Evolutionary conservation across 2,113 vertebrate species (phyloP).

Genomic region (Anas platyrhynchos): DNA sequence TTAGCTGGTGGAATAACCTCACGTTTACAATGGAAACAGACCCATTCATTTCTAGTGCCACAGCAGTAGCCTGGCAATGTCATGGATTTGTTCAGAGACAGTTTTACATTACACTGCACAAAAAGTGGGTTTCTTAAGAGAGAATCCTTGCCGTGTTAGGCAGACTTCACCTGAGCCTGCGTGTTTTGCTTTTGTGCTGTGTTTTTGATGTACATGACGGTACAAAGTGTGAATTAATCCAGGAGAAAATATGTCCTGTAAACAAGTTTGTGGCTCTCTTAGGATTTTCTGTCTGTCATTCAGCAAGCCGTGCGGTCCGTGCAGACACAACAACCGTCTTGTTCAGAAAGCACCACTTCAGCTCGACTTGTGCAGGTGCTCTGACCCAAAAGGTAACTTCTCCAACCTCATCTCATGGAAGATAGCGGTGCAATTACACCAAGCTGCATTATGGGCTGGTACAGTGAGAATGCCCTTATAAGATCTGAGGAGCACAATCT

Average conservation of each 20-base stretch:
- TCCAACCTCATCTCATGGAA: not conserved
- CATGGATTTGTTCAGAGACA: not conserved
- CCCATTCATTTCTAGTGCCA: not conserved
- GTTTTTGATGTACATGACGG: not conserved
- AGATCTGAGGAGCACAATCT: not conserved
- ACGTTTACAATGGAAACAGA: not conserved
- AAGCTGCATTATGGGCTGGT: not conserved
- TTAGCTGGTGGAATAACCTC: not conserved
- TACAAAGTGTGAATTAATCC: not conserved
- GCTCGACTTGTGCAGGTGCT: not conserved
- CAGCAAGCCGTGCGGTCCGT: accelerated
- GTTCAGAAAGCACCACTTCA: not conserved
- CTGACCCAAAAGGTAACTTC: not conserved
- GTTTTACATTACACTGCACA: not conserved
- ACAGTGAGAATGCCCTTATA: not conserved
- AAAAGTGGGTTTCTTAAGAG: not conserved
- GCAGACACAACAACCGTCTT: not conserved
- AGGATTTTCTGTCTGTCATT: not conserved
- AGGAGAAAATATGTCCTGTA: not conserved
- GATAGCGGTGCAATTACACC: not conserved
- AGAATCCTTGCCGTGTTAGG: not conserved
- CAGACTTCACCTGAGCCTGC: not conserved
- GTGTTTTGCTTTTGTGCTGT: not conserved
- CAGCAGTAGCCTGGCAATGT: not conserved
- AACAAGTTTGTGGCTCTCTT: not conserved